These are phyloP conservation scores for Oreochromis mossambicus DNA, from an alignment of 2,797 vertebrate genomes.

Conservation along the genomic window DNA sequence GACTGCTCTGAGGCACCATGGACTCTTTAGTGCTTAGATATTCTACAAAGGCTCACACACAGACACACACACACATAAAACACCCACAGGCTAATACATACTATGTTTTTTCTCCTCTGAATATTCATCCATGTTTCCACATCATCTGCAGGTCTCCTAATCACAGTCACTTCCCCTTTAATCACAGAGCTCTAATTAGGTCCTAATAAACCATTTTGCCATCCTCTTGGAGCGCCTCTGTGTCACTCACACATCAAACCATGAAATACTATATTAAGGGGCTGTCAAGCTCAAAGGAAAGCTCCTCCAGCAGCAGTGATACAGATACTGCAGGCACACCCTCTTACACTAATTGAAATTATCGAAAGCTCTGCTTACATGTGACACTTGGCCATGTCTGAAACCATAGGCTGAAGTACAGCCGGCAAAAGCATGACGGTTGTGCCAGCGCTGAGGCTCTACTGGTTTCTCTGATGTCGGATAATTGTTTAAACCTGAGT, in stretches of 20 bases:
- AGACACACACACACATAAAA: background rate
- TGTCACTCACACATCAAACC: constrained; percentile 81
- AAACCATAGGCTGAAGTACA: constrained; percentile 52
- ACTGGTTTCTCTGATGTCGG: constrained; percentile 70
- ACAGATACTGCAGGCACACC: constrained; percentile 70
- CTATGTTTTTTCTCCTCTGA: constrained; percentile 63
- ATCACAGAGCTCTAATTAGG: constrained; percentile 81
- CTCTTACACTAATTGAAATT: constrained; percentile 77
- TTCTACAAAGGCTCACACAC: constrained; percentile 29
- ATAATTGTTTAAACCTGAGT: constrained; percentile 83
- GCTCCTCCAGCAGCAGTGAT: constrained; percentile 65
- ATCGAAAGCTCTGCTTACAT: constrained; percentile 71
- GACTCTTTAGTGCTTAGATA: constrained; percentile 12
- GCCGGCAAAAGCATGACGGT: constrained; percentile 49
- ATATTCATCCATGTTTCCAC: constrained; percentile 78
- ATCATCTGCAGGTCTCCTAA: constrained; percentile 78
- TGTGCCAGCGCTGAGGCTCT: constrained; percentile 65
- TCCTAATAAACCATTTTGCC: constrained; percentile 80
- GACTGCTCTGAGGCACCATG: constrained; percentile 23
- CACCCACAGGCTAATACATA: constrained; percentile 39
- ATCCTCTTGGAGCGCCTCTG: constrained; percentile 68
- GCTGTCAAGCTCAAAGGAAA: constrained; percentile 73
- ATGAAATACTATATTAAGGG: constrained; percentile 76
- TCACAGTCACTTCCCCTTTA: constrained; percentile 83
- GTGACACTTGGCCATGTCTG: constrained; percentile 66